Base-by-base conservation (phyloP, 2,797 vertebrate species). In the Pangasius macronema region DNA sequence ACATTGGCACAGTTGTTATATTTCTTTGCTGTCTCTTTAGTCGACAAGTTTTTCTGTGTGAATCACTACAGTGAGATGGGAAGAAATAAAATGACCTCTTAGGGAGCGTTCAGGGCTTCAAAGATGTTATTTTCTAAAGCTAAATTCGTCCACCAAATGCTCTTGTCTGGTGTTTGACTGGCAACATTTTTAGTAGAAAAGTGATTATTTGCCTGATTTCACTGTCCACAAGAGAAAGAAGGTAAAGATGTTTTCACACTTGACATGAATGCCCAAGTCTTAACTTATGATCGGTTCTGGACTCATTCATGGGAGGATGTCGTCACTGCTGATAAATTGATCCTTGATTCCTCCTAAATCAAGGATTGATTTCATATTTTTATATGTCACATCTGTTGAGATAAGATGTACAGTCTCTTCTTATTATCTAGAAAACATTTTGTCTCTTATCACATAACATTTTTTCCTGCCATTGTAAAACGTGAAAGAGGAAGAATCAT, bases 111-210 rank as follows among this genome's bases (percentile, higher is more conserved):
- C 46, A 46, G 46, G 46, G 8, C 46, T 46, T 46, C 46, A 46
- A 9, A 46, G 46, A 9, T 46, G 46, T 46, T 46, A 46, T 46
- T 46, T 42, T 39, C 42, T 42, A 42, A 75, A 16, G 11, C 5
- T 84, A 79, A 87, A 79, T 86, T 65, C 81, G 59, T 85, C 89
- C 84, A 39, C 49, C 83, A 82, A 49, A 76, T 86, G 75, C 57
- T 65, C 65, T 72, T 61, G 27, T 42, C 42, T 42, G 6, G 42
- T 42, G 42, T 42, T 42, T 42, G 42, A 42, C 6, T 42, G 42
- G 42, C 42, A 42, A 42, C 42, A 42, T 75, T 27, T 39, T 46
- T 24, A 46, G 39, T 75, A 81, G 73, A 83, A 79, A 82, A 79
- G 68, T 86, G 75, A 83, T 83, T 76, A 82, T 84, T 51, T 65